Conservation (phyloP, 2,113 vertebrate genomes). For the Ondatra zibethicus region DNA sequence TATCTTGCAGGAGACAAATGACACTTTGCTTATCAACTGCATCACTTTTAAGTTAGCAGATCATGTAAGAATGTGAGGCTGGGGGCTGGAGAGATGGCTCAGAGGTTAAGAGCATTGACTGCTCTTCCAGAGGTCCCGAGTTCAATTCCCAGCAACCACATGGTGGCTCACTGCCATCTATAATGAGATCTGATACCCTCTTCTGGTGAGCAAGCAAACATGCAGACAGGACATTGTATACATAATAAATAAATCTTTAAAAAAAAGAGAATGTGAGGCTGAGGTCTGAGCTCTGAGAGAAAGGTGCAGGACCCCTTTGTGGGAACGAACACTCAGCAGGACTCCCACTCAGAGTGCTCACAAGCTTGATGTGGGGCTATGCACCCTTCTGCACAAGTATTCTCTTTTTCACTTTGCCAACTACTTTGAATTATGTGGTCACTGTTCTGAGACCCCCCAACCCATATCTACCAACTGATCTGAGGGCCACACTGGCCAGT, state of each 20-base stretch:
- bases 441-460: background rate
- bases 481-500: background rate
- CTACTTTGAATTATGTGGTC: background rate
- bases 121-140: too few relatives aligned
- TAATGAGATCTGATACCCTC: too few relatives aligned
- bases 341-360: too few relatives aligned
- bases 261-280: too few relatives aligned
- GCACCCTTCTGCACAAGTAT: background rate
- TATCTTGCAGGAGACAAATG: background rate
- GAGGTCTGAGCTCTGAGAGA: background rate
- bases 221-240: too few relatives aligned
- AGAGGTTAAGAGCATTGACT: too few relatives aligned
- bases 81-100: background rate
- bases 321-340: background rate
- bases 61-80: background rate
- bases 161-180: too few relatives aligned
- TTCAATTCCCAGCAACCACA: too few relatives aligned
- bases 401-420: background rate
- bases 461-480: background rate
- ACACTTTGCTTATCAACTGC: background rate
- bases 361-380: background rate
- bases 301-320: background rate
- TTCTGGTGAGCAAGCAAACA: too few relatives aligned
- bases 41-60: background rate
- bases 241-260: too few relatives aligned